Percentiles rank a stretch among this genome's conserved stretches.
Conservation (phyloP, 2,888 invertebrate species). For the Perizoma affinitatum region DNA sequence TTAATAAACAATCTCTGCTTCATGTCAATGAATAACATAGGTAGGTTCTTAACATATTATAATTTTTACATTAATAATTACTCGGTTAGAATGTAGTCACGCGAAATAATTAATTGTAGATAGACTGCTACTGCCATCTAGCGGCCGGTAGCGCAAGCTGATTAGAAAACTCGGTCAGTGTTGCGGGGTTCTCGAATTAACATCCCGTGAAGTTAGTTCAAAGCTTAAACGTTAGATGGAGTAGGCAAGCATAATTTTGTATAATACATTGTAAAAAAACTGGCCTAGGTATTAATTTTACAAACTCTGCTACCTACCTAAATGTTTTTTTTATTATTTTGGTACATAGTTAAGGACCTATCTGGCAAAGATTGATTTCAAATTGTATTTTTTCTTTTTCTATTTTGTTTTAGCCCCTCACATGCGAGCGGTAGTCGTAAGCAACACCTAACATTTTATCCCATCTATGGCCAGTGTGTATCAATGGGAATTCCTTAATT, state of each 20-base stretch:
- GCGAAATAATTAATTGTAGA: background rate
- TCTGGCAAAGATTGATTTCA: too few species aligned
- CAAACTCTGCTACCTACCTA: background rate
- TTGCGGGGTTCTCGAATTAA: background rate
- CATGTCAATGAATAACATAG: too few species aligned
- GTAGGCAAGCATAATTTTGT: background rate
- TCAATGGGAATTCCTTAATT: background rate
- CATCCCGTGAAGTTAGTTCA: slow-evolving; percentile 14
- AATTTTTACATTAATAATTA: too few species aligned
- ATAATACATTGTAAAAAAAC: background rate
- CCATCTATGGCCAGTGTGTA: background rate
- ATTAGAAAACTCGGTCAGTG: background rate
- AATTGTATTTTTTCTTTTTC: too few species aligned
- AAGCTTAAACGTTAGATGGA: slow-evolving; percentile 24
- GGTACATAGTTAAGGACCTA: too few species aligned
- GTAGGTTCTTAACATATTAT: too few species aligned
- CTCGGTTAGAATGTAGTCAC: too few species aligned
- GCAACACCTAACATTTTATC: background rate
- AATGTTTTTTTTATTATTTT: too few species aligned
- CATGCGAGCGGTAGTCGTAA: background rate
- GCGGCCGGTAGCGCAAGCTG: slow-evolving; percentile 6
- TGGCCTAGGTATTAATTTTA: background rate
- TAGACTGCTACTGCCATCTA: slow-evolving; percentile 29
- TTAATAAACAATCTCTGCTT: too few species aligned
- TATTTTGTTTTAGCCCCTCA: background rate